phyloP scores from a whole-genome alignment of 2,113 vertebrate species.

The Morone chrysops region DNA sequence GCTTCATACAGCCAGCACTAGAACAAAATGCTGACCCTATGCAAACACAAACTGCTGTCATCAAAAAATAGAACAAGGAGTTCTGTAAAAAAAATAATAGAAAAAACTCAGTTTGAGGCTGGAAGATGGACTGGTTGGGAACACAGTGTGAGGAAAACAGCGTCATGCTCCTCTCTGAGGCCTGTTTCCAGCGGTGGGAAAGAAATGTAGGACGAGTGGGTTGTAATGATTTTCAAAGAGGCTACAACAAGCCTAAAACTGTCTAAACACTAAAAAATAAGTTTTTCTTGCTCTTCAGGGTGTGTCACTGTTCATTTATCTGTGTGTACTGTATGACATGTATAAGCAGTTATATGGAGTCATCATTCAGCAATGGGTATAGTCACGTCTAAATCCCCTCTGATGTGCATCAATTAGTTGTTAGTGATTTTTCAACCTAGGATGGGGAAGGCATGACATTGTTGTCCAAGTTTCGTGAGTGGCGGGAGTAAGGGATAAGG shows the following conservation, averaged over 20 bases:
- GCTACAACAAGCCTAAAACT: background rate
- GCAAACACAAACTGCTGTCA: conserved; percentile 58
- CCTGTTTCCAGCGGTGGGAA: conserved; percentile 23
- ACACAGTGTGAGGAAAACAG: conserved; percentile 24
- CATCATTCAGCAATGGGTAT: too few relatives aligned
- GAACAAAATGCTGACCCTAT: conserved; percentile 62
- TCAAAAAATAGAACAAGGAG: conserved; percentile 53
- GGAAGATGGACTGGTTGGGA: conserved; percentile 26
- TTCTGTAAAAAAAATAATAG: conserved; percentile 3
- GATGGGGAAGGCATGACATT: too few relatives aligned
- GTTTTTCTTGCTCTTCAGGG: background rate
- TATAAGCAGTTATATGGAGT: too few relatives aligned
- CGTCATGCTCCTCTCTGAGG: conserved; percentile 18
- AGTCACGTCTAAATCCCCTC: too few relatives aligned
- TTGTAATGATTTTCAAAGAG: conserved; percentile 26
- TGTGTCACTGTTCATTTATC: background rate
- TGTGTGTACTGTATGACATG: background rate
- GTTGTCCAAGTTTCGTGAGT: too few relatives aligned
- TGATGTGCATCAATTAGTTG: too few relatives aligned
- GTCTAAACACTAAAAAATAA: background rate
- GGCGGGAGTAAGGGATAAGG: too few relatives aligned
- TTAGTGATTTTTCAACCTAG: too few relatives aligned
- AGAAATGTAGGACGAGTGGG: conserved; percentile 17
- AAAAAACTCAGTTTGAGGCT: conserved; percentile 13
- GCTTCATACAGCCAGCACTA: conserved; percentile 41